These are phyloP conservation scores for Triplophysa bombifrons DNA, from an alignment of 2,797 vertebrate species.

Conservation along the genomic window DNA sequence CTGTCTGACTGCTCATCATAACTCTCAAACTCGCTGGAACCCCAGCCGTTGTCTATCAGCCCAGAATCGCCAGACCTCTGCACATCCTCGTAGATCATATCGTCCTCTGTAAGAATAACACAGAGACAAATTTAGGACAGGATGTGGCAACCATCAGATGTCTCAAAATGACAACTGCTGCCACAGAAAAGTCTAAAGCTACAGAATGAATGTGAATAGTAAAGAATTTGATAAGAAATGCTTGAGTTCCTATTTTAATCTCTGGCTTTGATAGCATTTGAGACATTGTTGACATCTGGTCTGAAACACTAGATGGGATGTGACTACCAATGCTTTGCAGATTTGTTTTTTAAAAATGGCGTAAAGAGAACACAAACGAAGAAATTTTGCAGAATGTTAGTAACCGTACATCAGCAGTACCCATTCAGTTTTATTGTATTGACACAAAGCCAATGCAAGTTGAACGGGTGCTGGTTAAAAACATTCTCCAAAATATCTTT, in stretches of 20 bases:
- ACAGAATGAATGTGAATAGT: background rate
- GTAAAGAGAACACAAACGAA: no score
- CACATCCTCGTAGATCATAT: slow-evolving; percentile 80
- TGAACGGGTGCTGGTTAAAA: no score
- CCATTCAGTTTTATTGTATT: no score
- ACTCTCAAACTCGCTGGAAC: slow-evolving; percentile 91
- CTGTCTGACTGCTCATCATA: slow-evolving; percentile 84
- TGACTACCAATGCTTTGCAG: no score
- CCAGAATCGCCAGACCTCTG: slow-evolving; percentile 59
- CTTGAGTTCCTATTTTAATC: background rate
- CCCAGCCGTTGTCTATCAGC: slow-evolving; percentile 81
- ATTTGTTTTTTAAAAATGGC: no score
- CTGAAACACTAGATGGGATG: background rate
- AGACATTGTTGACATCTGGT: background rate
- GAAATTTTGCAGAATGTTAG: no score
- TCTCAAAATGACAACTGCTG: background rate
- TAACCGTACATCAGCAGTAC: no score
- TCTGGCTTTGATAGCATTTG: background rate
- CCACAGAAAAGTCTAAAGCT: background rate
- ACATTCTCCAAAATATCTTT: no score
- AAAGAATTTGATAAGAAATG: background rate
- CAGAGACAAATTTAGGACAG: background rate
- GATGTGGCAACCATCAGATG: background rate
- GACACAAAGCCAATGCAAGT: no score
- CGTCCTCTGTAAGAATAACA: slow-evolving; percentile 58